Evolutionary conservation across 2,888 invertebrate species (phyloP), one percentile per base, ranked within the genome.

Genomic region (Catocala fraxini): DNA sequence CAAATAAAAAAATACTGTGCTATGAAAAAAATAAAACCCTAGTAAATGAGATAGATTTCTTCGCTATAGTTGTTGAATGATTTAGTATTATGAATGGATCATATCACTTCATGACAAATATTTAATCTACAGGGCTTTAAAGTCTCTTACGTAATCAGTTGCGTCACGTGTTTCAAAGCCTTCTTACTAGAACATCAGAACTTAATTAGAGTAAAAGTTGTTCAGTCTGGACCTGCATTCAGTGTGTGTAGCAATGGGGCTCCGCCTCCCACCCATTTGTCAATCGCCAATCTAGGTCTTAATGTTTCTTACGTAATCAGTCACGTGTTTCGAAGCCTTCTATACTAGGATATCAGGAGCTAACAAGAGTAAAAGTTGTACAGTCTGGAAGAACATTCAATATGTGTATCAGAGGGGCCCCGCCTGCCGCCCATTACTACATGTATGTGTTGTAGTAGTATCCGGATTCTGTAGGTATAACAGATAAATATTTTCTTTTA

Each of bases 121-220:
- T 25, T 15, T 25, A 25, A 25, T 25, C 25, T 25, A 25, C 25
- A 25, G 25, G 4, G 25, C 25, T 3, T 25, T 25, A 25, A 25
- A 25, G 4, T 3, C 25, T 25, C 25, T 25, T 25, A n/a, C 7
- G 46, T 12, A 6, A 13, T 6, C 5, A 13, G 46, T 47, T 12
- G 10, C 15, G 13, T 47, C 47, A 53, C 43, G 53, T 43, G 42
- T 53, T 53, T 43, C 41, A 9, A 39, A 43, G 41, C 43, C 39
- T 43, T 12, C 42, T 10, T 53, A 45, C 53, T 43, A 43, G 53
- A 34, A 43, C 7, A 43, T 6, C 33, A 53, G 33, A 11, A 53
- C 1, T n/a, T 45, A 54, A 5, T 3, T 10, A 42, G 10, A 42
- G 42, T 11, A 9, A 3, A 7, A 9, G 6, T 39, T 39, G 35